A percentile compares a stretch with the other conserved stretches of the same genome.
Conservation (phyloP, 2,888 invertebrate genomes). For the Limenitis camilla region DNA sequence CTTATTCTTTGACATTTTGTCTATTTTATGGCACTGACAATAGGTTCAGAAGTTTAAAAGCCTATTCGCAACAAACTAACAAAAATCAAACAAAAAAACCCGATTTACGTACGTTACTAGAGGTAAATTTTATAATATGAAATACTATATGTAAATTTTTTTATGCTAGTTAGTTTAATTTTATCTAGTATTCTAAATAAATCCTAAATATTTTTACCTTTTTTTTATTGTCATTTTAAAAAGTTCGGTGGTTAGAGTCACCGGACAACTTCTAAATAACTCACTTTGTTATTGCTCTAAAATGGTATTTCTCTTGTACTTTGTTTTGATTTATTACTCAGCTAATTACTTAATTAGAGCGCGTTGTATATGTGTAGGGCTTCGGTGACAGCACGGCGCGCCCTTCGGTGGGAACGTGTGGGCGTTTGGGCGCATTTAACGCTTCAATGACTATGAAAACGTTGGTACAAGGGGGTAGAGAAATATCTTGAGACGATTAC, state of each 20-base stretch:
- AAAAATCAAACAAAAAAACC: too few relatives aligned
- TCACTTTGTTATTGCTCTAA: too few relatives aligned
- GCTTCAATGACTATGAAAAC: slow-evolving; percentile 65
- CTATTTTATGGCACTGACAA: too few relatives aligned
- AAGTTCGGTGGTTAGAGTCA: too few relatives aligned
- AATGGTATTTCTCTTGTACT: not conserved
- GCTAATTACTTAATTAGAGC: slow-evolving; percentile 39
- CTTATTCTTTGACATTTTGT: too few relatives aligned
- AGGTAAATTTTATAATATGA: not conserved
- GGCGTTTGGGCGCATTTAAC: slow-evolving; percentile 59
- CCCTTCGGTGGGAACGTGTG: slow-evolving; percentile 56
- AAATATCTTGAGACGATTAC: slow-evolving; percentile 30
- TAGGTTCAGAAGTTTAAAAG: too few relatives aligned
- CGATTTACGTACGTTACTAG: not conserved
- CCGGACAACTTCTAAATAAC: too few relatives aligned
- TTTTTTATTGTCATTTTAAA: too few relatives aligned
- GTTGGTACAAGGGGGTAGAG: slow-evolving; percentile 34
- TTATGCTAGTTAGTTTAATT: not conserved
- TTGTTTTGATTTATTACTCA: slow-evolving; percentile 4
- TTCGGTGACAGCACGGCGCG: slow-evolving; percentile 44
- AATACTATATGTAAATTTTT: not conserved
- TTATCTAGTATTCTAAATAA: not conserved
- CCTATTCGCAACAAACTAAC: too few relatives aligned
- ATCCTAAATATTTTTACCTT: too few relatives aligned
- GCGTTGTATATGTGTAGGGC: slow-evolving; percentile 39